Base-by-base conservation (phyloP, 2,888 invertebrate species). In the Eupeodes latifasciatus region DNA sequence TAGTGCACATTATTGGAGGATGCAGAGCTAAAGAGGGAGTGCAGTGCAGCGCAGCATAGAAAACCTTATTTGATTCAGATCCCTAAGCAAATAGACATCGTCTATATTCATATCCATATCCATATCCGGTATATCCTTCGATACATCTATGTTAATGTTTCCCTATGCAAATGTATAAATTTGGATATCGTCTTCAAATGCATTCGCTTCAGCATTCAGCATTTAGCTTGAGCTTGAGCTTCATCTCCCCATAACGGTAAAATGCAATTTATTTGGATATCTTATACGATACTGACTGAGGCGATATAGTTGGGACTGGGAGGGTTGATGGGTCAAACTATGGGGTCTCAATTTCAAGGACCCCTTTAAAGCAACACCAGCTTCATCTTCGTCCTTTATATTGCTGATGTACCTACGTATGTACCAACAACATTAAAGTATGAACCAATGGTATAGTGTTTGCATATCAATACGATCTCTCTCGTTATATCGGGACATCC, bases 211-310 rank as follows among this genome's bases (percentile, higher is more conserved):
- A 27, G 27, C 27, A 27, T 27, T 27, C 27, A 27, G 27, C 27
- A 27, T 27, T 27, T 27, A 47, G 80, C 40, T 72, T 47, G 53
- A 61, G 27, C 27, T 27, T 27, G 27, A 27, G 27, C 27, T 27
- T 27, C 27, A 27, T 71, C 5, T 71, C 71, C 64, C 64, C 80
- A 69, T 78, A 81, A 76, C 75, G 79, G 64, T 69, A 85, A 81
- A 81, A 81, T 61, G 76, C 61, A 87, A 83, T 83, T 77, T 83
- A 87, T 87, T 80, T 72, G 80, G 74, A 80, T 80, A 83, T 83
- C 67, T 66, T 80, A 86, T 82, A 3, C 27, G 27, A 27, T 27
- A 79, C 75, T 74, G n/a, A 79, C 75, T 74, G n/a, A 34, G 49
- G 72, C 12, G 19, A 44, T 47, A 27, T 27, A 27, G 27, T 55